Percentiles rank a stretch among this genome's conserved stretches.
Conservation (phyloP, 2,113 vertebrate genomes). For the Picathartes gymnocephalus region DNA sequence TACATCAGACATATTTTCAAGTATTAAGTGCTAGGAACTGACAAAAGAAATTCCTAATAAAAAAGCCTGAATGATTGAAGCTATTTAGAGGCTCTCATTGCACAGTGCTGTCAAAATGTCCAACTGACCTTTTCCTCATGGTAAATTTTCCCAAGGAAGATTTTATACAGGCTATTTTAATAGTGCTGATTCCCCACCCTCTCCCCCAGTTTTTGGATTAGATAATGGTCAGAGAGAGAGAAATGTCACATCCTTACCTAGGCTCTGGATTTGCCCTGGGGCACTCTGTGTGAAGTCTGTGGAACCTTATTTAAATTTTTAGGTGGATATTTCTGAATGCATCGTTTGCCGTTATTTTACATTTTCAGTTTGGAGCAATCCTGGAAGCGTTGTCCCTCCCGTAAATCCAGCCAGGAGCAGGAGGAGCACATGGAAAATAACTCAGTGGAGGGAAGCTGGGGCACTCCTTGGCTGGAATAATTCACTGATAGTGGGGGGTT, state of each 20-base stretch:
- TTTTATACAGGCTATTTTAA: background rate
- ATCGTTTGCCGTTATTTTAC: background rate
- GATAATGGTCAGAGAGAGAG: background rate
- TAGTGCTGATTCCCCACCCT: background rate
- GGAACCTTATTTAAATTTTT: background rate
- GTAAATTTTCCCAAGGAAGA: background rate
- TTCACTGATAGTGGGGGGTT: fast-evolving
- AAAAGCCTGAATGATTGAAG: background rate
- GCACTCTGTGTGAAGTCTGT: background rate
- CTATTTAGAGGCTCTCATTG: background rate
- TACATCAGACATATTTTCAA: background rate
- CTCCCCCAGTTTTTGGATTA: background rate
- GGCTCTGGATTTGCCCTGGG: background rate
- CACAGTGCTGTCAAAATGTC: conserved; percentile 25
- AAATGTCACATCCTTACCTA: background rate
- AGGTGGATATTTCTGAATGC: background rate
- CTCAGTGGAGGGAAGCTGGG: background rate
- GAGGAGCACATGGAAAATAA: fast-evolving
- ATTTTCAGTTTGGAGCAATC: fast-evolving
- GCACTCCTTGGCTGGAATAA: background rate
- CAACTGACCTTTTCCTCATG: conserved; percentile 30
- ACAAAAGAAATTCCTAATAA: background rate
- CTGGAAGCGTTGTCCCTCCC: background rate
- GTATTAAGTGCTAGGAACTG: background rate
- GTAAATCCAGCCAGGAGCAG: background rate